Percentiles rank a stretch among this genome's conserved stretches.
These are phyloP conservation scores for Heterodera schachtii DNA, from an alignment of 1,140 invertebrate genomes.

Conservation along the genomic window DNA sequence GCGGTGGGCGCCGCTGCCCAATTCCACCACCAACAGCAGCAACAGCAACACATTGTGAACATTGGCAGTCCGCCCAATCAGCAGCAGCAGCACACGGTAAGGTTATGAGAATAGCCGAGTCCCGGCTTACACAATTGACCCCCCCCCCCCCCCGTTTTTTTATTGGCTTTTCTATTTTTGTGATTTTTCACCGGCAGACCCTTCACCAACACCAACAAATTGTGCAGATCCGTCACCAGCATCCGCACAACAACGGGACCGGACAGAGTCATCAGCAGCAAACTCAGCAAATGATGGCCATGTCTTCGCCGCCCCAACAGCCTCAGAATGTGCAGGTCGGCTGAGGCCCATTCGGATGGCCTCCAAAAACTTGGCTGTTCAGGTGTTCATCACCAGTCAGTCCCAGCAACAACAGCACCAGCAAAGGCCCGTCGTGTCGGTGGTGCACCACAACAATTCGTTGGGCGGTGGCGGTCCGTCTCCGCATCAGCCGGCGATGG, in stretches of 20 bases:
- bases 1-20: background rate
- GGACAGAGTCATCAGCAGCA: background rate
- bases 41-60: background rate
- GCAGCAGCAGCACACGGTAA: background rate
- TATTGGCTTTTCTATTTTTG: too few species aligned
- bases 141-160: too few species aligned
- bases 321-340: background rate
- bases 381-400: constrained; percentile 9
- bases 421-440: background rate
- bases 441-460: background rate
- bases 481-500: background rate
- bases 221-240: background rate
- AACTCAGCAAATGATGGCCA: constrained; percentile 4
- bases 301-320: background rate
- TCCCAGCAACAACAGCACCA: background rate
- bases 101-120: too few species aligned
- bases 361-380: background rate
- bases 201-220: background rate
- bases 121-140: too few species aligned
- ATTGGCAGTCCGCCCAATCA: background rate
- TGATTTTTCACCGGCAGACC: background rate
- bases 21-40: background rate
- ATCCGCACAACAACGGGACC: background rate
- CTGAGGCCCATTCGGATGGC: too few species aligned
- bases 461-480: background rate